phyloP scores from a whole-genome alignment of 2,888 invertebrate genomes.

The Heliconius cydno region DNA sequence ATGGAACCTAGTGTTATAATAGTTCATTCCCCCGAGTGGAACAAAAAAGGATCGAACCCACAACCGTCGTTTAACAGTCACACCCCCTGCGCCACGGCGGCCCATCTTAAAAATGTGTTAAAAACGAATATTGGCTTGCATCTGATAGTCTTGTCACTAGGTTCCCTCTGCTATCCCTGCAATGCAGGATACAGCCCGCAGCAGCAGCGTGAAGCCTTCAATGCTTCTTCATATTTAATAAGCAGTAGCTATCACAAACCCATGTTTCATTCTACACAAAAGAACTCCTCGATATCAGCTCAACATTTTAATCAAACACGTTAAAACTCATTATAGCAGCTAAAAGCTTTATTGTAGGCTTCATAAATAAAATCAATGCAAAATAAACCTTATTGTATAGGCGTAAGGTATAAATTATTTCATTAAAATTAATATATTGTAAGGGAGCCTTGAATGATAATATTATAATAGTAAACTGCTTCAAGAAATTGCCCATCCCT shows the following conservation, averaged over 20 bases:
- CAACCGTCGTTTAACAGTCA: too few relatives aligned
- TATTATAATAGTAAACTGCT: slow-evolving; percentile 21
- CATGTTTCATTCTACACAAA: background rate
- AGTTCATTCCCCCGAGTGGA: too few relatives aligned
- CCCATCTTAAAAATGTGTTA: too few relatives aligned
- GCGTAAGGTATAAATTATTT: slow-evolving; percentile 8
- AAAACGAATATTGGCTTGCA: too few relatives aligned
- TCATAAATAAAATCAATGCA: background rate
- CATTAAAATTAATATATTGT: background rate
- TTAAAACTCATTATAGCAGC: slow-evolving; percentile 19
- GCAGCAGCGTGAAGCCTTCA: too few relatives aligned
- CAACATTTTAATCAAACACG: slow-evolving; percentile 19
- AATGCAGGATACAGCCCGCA: too few relatives aligned
- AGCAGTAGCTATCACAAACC: background rate
- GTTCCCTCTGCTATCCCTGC: too few relatives aligned
- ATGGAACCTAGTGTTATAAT: too few relatives aligned
- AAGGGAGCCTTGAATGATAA: slow-evolving; percentile 12
- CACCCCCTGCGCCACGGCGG: too few relatives aligned
- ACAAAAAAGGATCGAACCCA: too few relatives aligned
- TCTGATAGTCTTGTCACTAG: too few relatives aligned
- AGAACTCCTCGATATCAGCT: slow-evolving; percentile 3
- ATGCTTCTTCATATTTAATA: background rate
- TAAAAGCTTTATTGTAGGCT: slow-evolving; percentile 14
- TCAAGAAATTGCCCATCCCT: slow-evolving; percentile 18
- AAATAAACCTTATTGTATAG: background rate